These are phyloP conservation scores for Margarornis squamiger DNA, from an alignment of 2,797 vertebrate species.

Conservation along the genomic window DNA sequence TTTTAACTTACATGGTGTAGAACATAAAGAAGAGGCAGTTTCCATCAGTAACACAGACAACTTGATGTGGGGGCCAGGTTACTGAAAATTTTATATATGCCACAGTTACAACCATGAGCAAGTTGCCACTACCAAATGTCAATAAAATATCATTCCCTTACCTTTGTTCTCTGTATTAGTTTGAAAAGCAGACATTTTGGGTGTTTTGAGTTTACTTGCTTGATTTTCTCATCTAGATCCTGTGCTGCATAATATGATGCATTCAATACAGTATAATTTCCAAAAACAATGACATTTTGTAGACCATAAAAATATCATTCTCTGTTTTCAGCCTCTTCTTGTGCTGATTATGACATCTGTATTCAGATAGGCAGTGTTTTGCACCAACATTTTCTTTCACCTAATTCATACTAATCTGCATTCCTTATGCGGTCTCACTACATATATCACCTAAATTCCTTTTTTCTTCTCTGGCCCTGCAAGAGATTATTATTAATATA, in stretches of 20 bases:
- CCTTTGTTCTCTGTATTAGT: neutral
- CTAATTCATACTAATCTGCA: conserved; percentile 56
- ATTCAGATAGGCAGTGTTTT: conserved; percentile 33
- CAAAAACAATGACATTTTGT: neutral
- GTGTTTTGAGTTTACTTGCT: neutral
- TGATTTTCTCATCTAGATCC: neutral
- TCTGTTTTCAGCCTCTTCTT: neutral
- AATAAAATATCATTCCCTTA: neutral
- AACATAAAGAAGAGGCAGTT: neutral
- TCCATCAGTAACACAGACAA: neutral
- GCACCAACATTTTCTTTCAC: conserved; percentile 24
- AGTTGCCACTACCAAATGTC: neutral
- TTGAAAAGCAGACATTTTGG: neutral
- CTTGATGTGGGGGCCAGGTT: neutral
- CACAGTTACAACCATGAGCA: neutral
- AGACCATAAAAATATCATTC: neutral
- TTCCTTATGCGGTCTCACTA: conserved; percentile 43
- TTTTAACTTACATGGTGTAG: fast-evolving
- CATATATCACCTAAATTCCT: conserved; percentile 6
- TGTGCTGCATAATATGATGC: neutral
- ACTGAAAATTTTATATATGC: neutral
- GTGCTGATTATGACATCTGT: conserved; percentile 43
- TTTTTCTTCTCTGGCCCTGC: neutral
- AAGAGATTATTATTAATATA: conserved; percentile 1
- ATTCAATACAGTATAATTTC: neutral